These are phyloP conservation scores for Drosophila cognata DNA, from an alignment of 2,888 invertebrate species.

Conservation along the genomic window DNA sequence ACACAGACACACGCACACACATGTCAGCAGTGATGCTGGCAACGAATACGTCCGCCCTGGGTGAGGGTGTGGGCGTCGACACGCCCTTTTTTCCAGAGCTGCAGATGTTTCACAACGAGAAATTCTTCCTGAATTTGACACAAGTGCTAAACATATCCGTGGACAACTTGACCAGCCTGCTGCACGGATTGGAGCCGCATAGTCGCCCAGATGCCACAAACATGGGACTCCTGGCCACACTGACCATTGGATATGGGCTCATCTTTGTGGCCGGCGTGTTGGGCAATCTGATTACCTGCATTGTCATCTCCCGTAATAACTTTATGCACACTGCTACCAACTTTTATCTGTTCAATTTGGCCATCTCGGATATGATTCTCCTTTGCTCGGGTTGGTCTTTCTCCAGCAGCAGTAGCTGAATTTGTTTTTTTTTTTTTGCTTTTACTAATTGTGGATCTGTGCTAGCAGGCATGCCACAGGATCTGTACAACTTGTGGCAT, in stretches of 20 bases:
- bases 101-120: conserved; percentile 76
- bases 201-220: conserved; percentile 38
- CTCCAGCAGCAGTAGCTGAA: not conserved
- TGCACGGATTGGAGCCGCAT: conserved; percentile 56
- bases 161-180: conserved; percentile 79
- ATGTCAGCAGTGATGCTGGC: conserved; percentile 64
- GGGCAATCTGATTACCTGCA: conserved; percentile 93
- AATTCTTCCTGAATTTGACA: conserved; percentile 82
- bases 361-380: conserved; percentile 92
- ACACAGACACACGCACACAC: conserved; percentile 3
- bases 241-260: conserved; percentile 89
- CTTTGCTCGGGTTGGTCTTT: conserved; percentile 88
- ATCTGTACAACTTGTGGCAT: conserved; percentile 91
- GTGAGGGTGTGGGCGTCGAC: conserved; percentile 9
- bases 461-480: conserved; percentile 90
- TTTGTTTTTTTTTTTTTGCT: not conserved
- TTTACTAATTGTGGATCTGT: not conserved
- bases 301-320: conserved; percentile 92
- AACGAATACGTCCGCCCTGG: conserved; percentile 41
- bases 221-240: conserved; percentile 84
- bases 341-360: conserved; percentile 93
- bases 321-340: conserved; percentile 94
- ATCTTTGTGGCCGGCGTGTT: conserved; percentile 89
- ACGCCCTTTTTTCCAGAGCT: conserved; percentile 54
- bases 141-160: conserved; percentile 82